These are phyloP conservation scores for Oryctes rhinoceros DNA, from an alignment of 1,140 invertebrate species.

Conservation along the genomic window DNA sequence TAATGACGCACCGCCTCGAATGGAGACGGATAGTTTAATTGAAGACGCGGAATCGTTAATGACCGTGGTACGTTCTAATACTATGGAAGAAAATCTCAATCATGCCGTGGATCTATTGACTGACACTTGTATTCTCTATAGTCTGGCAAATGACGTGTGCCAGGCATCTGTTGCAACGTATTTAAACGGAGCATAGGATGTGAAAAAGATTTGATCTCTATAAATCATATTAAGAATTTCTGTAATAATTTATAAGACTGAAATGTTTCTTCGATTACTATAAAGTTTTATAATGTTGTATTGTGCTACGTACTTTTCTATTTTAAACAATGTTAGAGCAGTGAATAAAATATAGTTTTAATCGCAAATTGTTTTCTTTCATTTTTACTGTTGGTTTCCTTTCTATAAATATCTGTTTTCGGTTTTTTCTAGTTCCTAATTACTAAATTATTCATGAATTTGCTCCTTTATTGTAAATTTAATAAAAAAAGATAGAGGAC, in stretches of 20 bases:
- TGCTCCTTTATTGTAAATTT: too few species aligned
- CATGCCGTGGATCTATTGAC: conserved; percentile 5
- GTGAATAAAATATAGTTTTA: conserved; percentile 27
- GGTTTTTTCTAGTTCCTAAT: too few species aligned
- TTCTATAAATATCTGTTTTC: too few species aligned
- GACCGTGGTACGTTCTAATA: background rate
- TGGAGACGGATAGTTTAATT: conserved; percentile 9
- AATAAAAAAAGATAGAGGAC: too few species aligned
- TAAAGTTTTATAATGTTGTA: background rate
- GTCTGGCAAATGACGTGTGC: conserved; percentile 46
- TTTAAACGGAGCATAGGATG: background rate
- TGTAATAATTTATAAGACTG: conserved; percentile 29
- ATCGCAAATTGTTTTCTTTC: background rate
- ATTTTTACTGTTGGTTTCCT: background rate
- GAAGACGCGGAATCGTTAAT: background rate
- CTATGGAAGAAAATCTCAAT: conserved; percentile 37
- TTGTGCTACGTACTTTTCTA: conserved; percentile 23
- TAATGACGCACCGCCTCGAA: background rate
- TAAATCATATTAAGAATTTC: background rate
- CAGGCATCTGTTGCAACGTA: conserved; percentile 40
- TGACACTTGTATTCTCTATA: conserved; percentile 44
- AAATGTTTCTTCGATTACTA: conserved; percentile 17
- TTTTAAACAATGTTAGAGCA: background rate
- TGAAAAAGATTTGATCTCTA: background rate
- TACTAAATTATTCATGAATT: too few species aligned